Conservation (phyloP, 2,113 vertebrate species). For the Lepus timidus region DNA sequence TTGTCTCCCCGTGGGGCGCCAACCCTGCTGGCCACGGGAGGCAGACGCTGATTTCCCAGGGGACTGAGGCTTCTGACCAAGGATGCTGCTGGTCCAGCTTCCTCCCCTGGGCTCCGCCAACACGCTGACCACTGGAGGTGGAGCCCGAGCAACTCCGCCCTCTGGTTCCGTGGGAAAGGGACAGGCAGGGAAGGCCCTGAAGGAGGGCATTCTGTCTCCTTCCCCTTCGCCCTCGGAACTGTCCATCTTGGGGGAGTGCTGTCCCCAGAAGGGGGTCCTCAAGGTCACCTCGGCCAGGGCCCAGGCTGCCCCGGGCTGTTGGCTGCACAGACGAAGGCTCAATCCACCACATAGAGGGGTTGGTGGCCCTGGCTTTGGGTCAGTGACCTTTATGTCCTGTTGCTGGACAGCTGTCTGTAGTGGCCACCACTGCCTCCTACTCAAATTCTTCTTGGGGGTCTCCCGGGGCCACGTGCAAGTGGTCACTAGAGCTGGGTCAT, state of each 20-base stretch:
- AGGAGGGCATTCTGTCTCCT: background rate
- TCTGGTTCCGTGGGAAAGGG: background rate
- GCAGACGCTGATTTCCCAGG: background rate
- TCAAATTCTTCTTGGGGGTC: background rate
- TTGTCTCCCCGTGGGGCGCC: background rate
- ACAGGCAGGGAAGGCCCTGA: rapidly evolving
- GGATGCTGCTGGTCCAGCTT: background rate
- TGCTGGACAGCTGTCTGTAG: background rate
- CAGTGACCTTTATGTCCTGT: background rate
- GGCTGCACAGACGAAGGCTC: background rate
- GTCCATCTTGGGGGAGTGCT: background rate
- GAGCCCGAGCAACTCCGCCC: rapidly evolving
- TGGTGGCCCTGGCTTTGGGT: too few species aligned
- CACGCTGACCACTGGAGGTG: rapidly evolving
- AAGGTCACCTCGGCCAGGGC: rapidly evolving
- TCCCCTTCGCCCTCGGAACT: too few species aligned
- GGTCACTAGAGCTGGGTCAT: background rate
- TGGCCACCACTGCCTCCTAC: background rate
- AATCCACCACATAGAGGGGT: background rate
- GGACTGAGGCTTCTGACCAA: background rate
- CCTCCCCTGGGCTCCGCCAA: background rate
- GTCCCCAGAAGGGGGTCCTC: background rate
- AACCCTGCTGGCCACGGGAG: background rate
- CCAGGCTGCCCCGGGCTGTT: too few species aligned
- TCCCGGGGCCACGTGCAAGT: background rate